A percentile compares a stretch with the other conserved stretches of the same genome.
Conservation (phyloP, 2,888 invertebrate genomes). For the Schizaphis graminum region DNA sequence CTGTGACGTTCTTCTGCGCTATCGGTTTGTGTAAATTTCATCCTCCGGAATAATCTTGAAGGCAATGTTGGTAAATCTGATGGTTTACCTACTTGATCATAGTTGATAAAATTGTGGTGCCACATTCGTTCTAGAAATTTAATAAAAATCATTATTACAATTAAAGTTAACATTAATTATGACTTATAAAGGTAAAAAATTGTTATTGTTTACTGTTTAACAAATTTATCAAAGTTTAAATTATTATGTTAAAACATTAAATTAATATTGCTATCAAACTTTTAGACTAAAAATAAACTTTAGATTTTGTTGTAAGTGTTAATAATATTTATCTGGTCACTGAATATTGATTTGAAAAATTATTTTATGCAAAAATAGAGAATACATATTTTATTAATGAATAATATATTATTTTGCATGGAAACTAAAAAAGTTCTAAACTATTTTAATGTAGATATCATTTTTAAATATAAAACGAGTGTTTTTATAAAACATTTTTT, state of each 20-base stretch:
- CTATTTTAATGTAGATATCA: not conserved
- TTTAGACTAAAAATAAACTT: not conserved
- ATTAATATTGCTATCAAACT: not conserved
- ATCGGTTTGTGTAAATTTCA: slow-evolving; percentile 51
- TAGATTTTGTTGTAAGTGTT: not conserved
- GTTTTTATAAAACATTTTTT: not conserved
- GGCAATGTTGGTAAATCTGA: slow-evolving; percentile 27
- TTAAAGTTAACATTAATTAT: not conserved
- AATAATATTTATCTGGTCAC: not conserved
- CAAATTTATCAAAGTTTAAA: not conserved
- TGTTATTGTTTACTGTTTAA: not conserved
- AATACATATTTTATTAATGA: not conserved
- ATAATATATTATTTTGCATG: not conserved
- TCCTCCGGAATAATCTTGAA: slow-evolving; percentile 35
- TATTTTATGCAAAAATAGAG: not conserved
- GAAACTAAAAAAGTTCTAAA: not conserved
- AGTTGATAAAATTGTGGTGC: slow-evolving; percentile 58
- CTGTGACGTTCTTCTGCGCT: slow-evolving; percentile 8
- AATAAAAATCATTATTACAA: not conserved
- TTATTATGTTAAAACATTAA: too few species aligned
- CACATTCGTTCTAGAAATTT: not conserved
- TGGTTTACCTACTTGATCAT: slow-evolving; percentile 51
- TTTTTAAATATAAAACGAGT: not conserved
- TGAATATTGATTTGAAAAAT: not conserved
- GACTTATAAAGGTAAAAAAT: not conserved